Evolutionary conservation across 2,888 invertebrate species (phyloP).

Genomic region (Hermodice carunculata): DNA sequence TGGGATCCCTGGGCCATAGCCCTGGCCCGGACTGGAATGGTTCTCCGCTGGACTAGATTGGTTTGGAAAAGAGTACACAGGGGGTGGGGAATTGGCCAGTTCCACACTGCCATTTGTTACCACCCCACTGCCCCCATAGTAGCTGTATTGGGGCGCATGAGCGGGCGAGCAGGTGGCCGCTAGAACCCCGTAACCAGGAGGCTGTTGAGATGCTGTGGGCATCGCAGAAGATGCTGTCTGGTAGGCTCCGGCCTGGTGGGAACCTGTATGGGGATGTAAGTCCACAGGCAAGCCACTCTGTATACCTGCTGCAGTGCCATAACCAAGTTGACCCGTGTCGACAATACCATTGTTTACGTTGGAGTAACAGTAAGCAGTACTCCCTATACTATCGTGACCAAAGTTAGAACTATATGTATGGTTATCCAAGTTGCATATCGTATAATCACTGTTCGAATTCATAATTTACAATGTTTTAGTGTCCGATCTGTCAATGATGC

Average conservation of each 20-base stretch:
- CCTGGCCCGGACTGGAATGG: conserved; percentile 14
- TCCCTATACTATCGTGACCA: conserved; percentile 45
- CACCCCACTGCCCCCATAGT: conserved; percentile 7
- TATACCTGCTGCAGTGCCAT: conserved; percentile 12
- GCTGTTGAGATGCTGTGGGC: conserved; percentile 13
- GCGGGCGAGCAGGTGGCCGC: too few species aligned
- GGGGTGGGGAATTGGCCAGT: conserved; percentile 8
- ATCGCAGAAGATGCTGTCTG: conserved; percentile 4
- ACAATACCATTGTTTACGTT: conserved; percentile 51
- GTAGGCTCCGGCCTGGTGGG: conserved; percentile 8
- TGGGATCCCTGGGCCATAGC: conserved; percentile 17
- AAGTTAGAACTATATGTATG: conserved; percentile 60
- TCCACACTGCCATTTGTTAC: conserved; percentile 21
- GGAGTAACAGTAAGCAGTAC: conserved; percentile 51
- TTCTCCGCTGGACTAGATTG: too few species aligned
- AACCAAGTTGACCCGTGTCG: conserved; percentile 52
- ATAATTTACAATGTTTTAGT: conserved; percentile 35
- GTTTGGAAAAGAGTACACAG: conserved; percentile 11
- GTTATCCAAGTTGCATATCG: conserved; percentile 66
- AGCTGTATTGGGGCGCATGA: conserved; percentile 11
- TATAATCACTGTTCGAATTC: conserved; percentile 65
- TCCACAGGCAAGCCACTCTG: background rate
- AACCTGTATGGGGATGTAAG: background rate
- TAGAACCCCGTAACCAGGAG: conserved; percentile 6
- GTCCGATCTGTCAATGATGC: background rate